Evolutionary conservation across 2,113 vertebrate species (phyloP).

Genomic region (Sapajus apella): DNA sequence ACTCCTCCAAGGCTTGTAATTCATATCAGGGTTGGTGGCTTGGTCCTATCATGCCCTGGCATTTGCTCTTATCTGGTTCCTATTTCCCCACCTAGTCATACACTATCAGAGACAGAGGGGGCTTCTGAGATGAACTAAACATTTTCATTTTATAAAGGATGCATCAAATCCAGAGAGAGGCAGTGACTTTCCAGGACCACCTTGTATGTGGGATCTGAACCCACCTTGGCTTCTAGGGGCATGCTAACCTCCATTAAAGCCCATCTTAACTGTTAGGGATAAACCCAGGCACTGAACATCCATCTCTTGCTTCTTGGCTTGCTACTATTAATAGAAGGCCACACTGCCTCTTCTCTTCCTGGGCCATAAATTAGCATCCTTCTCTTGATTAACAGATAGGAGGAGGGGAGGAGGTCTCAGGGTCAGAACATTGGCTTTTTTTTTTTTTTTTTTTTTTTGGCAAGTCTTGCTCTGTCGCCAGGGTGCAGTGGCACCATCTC

Average conservation of each 20-base stretch:
- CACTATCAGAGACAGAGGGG: background rate
- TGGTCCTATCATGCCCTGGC: background rate
- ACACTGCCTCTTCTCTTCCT: conserved; percentile 31
- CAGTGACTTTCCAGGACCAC: conserved; percentile 13
- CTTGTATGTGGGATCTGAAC: background rate
- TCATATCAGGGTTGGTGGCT: background rate
- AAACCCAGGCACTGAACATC: background rate
- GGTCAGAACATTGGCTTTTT: background rate
- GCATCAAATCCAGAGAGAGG: background rate
- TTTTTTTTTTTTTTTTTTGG: no score
- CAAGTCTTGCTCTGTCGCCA: no score
- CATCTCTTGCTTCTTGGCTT: background rate
- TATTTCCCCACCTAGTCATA: background rate
- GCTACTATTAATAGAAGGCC: background rate
- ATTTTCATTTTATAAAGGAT: conserved; percentile 26
- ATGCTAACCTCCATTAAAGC: background rate
- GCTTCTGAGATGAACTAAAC: conserved; percentile 10
- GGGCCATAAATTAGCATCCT: background rate
- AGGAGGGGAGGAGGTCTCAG: background rate
- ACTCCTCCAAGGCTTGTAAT: conserved; percentile 23
- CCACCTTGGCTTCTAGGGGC: background rate
- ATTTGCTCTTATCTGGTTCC: background rate
- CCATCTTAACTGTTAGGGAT: background rate
- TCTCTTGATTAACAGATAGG: background rate
- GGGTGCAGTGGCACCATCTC: no score